Evolutionary conservation across 2,113 vertebrate genomes (phyloP).

Genomic region (Equus quagga): DNA sequence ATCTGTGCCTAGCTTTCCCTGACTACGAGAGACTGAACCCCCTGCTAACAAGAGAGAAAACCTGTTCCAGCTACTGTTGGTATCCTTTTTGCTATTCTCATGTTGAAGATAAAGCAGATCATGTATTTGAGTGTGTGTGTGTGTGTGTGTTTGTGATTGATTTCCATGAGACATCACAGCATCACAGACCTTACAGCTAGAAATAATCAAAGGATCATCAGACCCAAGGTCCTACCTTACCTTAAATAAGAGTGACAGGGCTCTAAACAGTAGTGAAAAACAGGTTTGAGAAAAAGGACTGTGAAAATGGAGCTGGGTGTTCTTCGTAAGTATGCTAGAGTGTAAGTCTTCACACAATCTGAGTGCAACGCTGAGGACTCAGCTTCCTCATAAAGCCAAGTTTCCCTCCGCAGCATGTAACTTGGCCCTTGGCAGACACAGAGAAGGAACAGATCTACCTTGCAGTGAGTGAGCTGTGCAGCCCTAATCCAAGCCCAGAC

Average conservation of each 20-base stretch:
- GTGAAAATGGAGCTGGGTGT: no score
- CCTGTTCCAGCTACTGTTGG: background rate
- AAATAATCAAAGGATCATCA: background rate
- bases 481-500: background rate
- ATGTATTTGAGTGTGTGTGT: background rate
- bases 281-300: background rate
- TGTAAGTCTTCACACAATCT: background rate
- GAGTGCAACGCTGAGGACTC: background rate
- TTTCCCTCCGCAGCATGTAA: background rate
- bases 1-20: background rate
- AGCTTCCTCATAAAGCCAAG: background rate
- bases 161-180: background rate
- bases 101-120: background rate
- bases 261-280: background rate
- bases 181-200: background rate
- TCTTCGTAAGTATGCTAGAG: background rate
- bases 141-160: background rate
- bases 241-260: background rate
- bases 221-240: background rate
- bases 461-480: background rate
- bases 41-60: background rate
- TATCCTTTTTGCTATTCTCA: slow-evolving; percentile 23
- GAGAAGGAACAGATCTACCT: background rate
- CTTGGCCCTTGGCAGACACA: background rate
- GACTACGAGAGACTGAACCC: background rate